phyloP scores from a whole-genome alignment of 2,797 vertebrate genomes.

The Helarctos malayanus region DNA sequence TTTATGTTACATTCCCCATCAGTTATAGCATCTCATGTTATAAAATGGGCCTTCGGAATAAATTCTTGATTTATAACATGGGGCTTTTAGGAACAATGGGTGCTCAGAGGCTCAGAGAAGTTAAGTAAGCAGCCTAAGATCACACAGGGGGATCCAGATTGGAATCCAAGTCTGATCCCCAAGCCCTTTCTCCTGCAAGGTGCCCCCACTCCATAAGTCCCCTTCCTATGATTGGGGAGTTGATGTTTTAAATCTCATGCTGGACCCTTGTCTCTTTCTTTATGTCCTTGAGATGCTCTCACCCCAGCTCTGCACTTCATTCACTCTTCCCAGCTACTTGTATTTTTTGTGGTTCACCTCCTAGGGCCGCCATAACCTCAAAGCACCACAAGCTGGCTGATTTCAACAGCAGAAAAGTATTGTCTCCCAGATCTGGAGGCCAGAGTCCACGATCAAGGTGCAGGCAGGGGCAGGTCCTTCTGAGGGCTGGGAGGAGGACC shows the following conservation, averaged over 20 bases:
- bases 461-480: fast-evolving
- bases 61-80: neutral
- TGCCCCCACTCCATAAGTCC: neutral
- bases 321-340: neutral
- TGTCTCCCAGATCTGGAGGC: too few relatives aligned
- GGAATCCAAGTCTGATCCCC: neutral
- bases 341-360: neutral
- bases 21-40: neutral
- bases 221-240: neutral
- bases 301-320: neutral
- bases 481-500: fast-evolving
- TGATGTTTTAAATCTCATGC: neutral
- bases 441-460: neutral
- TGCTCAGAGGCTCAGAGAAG: neutral
- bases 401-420: neutral
- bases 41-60: neutral
- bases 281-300: neutral
- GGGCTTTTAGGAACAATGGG: neutral
- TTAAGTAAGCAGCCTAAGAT: neutral
- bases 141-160: neutral
- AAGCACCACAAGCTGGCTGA: neutral
- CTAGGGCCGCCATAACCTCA: neutral
- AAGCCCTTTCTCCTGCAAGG: neutral
- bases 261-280: neutral
- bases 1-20: neutral